phyloP scores from a whole-genome alignment of 2,797 vertebrate species.

The Liasis olivaceus region DNA sequence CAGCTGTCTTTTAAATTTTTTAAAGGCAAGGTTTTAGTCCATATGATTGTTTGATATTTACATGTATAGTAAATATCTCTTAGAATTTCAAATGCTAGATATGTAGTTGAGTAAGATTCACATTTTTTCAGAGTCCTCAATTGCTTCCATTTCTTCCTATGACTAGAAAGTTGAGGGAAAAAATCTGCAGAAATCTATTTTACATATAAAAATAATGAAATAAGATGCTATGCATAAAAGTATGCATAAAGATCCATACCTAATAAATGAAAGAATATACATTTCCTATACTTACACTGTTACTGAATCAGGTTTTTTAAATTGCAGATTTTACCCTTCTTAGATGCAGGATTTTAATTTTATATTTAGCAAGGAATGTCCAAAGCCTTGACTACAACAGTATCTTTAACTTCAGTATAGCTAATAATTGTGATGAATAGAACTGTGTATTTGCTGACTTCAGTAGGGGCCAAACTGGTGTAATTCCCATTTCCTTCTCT shows the following conservation, averaged over 20 bases:
- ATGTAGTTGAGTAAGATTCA: background rate
- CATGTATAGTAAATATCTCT: background rate
- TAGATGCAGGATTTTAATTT: background rate
- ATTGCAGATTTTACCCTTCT: background rate
- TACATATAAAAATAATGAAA: background rate
- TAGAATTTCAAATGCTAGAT: background rate
- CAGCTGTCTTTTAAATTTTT: background rate
- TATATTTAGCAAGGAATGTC: background rate
- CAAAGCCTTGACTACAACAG: background rate
- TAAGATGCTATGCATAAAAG: background rate
- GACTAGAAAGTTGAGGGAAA: background rate
- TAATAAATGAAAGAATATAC: background rate
- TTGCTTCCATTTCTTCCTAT: background rate
- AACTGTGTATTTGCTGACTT: background rate
- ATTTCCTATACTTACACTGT: background rate
- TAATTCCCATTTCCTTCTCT: constrained; percentile 21
- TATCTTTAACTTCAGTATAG: background rate
- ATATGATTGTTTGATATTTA: background rate
- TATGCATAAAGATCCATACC: background rate
- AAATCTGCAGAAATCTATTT: background rate
- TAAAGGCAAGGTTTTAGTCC: background rate
- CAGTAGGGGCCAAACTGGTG: constrained; percentile 46
- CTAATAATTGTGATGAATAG: background rate
- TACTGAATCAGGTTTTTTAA: background rate
- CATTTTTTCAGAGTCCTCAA: background rate